A percentile compares a stretch with the other conserved stretches of the same genome.
Conservation (phyloP, 2,888 invertebrate genomes). For the Synanthedon tipuliformis region DNA sequence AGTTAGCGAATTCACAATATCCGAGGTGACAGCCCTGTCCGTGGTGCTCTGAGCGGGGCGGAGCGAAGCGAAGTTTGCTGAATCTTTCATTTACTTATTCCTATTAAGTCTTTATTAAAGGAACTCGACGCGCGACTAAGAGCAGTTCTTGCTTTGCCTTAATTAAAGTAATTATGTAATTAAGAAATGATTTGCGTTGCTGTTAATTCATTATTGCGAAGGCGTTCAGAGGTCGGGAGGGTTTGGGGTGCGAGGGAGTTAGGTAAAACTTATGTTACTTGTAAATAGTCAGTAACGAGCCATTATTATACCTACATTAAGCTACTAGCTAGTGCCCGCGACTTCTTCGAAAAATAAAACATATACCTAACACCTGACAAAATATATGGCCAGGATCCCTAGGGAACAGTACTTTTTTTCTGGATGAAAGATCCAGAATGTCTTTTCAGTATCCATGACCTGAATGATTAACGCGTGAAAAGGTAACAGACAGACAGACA, state of each 20-base stretch:
- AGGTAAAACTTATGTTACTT: too few relatives aligned
- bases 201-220: conserved; percentile 1
- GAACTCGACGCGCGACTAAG: conserved; percentile 9
- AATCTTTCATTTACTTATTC: conserved; percentile 34
- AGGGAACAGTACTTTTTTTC: too few relatives aligned
- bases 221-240: background rate
- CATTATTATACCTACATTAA: too few relatives aligned
- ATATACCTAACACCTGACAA: too few relatives aligned
- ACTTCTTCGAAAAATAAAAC: too few relatives aligned
- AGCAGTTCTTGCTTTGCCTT: conserved; percentile 23
- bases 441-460: too few relatives aligned
- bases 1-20: background rate
- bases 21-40: background rate
- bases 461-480: too few relatives aligned
- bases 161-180: conserved; percentile 29
- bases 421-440: too few relatives aligned
- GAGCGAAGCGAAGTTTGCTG: conserved; percentile 17
- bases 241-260: background rate
- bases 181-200: conserved; percentile 24
- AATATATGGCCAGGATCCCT: too few relatives aligned
- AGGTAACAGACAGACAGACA: too few relatives aligned
- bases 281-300: too few relatives aligned
- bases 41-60: background rate
- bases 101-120: conserved; percentile 13
- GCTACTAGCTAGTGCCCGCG: too few relatives aligned